These are phyloP conservation scores for Nycticorax nycticorax DNA, from an alignment of 2,113 vertebrate genomes.

Conservation along the genomic window DNA sequence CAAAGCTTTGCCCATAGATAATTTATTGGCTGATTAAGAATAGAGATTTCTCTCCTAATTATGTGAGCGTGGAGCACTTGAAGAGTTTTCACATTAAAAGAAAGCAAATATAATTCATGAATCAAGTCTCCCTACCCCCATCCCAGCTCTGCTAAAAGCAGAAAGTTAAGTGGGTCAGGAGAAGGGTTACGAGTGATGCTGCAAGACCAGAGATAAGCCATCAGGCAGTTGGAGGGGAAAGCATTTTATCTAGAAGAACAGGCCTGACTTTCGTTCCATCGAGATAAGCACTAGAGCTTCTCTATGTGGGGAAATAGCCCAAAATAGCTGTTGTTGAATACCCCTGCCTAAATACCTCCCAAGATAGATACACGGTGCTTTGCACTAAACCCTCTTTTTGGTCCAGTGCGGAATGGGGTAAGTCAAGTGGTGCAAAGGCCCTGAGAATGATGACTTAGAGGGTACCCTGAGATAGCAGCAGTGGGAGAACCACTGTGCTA, in stretches of 20 bases:
- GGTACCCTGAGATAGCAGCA: background rate
- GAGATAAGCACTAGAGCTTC: constrained; percentile 73
- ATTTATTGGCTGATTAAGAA: constrained; percentile 45
- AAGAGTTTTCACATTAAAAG: constrained; percentile 8
- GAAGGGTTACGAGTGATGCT: constrained; percentile 74
- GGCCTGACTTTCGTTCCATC: constrained; percentile 77
- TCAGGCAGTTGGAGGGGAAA: constrained; percentile 80
- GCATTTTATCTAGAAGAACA: constrained; percentile 81
- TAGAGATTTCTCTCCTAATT: background rate
- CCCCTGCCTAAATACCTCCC: background rate
- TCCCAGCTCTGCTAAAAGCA: constrained; percentile 67
- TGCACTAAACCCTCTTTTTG: background rate
- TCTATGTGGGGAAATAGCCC: constrained; percentile 31
- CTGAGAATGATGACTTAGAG: background rate
- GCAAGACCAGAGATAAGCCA: constrained; percentile 80
- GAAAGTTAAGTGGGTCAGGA: constrained; percentile 75
- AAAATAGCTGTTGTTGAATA: constrained; percentile 34
- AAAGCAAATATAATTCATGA: constrained; percentile 29
- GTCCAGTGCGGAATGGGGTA: rapidly evolving
- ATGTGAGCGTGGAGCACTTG: background rate
- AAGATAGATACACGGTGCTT: rapidly evolving
- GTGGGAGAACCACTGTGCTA: background rate
- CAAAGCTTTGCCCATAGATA: background rate
- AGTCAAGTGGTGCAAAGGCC: background rate
- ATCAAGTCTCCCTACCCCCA: background rate